Evolutionary conservation across 2,113 vertebrate genomes (phyloP), one percentile per base, ranked within the genome.

Genomic region (Istiophorus platypterus): DNA sequence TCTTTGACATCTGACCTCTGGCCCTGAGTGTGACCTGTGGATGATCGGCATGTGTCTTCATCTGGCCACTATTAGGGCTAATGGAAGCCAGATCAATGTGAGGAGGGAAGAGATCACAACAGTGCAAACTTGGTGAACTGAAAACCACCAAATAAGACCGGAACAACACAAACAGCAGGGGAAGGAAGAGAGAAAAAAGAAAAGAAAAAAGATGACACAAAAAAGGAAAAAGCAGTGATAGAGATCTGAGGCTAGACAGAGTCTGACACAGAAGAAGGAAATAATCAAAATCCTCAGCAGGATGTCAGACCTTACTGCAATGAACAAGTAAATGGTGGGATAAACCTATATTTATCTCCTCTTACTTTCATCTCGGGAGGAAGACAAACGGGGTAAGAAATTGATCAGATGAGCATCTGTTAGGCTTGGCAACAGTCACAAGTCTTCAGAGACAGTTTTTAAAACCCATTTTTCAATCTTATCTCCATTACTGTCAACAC

Each of bases 371-470:
- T 90, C 90, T 76, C 1, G 17, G 77, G 70, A 90, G 76, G 83
- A 90, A 91, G 85, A 94, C 85, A 92, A 91, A 91, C 82, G 39
- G 82, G 78, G 74, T 85, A 79, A 88, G 89, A 86, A 90, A 92
- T 85, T 92, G 92, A 94, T 94, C 91, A 93, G 87, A 92, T 93
- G 91, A 92, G 91, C 89, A 92, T 92, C 89, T 94, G 91, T 92
- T 94, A 77, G 90, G 66, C 85, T 89, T 91, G 87, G 89, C 90
- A 92, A 91, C 88, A 90, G 88, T 91, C 76, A 84, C 84, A 73
- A 80, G 80, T 86, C 91, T 89, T 68, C 78, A 84, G 89, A 91
- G 89, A 92, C 72, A 31, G 51, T 82, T 92, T 89, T 88, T 77
- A 92, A 92, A 85, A 62, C 83, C 83, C 68, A 90, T 90, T 92